A percentile compares a stretch with the other conserved stretches of the same genome.
These are phyloP conservation scores for Porites lutea DNA, from an alignment of 64 coral and sea anemone genomes.

Conservation along the genomic window DNA sequence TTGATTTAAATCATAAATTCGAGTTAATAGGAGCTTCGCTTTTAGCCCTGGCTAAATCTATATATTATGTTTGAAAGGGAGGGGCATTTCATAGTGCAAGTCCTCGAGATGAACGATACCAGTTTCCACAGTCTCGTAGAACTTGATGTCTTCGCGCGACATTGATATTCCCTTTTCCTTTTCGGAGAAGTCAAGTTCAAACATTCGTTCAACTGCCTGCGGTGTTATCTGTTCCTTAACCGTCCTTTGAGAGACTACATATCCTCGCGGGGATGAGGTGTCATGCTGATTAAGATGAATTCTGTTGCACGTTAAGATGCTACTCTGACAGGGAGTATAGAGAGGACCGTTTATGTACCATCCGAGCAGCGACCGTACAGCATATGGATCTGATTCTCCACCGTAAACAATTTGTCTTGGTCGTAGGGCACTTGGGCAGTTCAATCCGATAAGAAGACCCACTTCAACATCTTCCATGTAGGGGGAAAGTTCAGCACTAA, in stretches of 20 bases:
- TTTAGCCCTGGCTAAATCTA: too few relatives aligned
- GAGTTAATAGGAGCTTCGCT: too few relatives aligned
- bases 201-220: conserved; percentile 49
- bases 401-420: conserved; percentile 68
- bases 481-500: neutral
- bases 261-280: neutral
- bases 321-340: neutral
- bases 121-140: conserved; percentile 45
- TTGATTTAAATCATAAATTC: too few relatives aligned
- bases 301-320: neutral
- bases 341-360: conserved; percentile 70
- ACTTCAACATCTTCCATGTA: conserved; percentile 74
- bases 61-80: conserved; percentile 69
- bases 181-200: conserved; percentile 71
- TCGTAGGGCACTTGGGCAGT: conserved; percentile 65
- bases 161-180: conserved; percentile 30
- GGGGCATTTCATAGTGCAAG: conserved; percentile 67
- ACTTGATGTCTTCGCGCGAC: conserved; percentile 35
- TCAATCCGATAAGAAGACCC: conserved; percentile 75
- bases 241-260: neutral
- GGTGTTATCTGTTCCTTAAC: conserved; percentile 49
- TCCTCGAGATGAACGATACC: conserved; percentile 47
- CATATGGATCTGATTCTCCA: conserved; percentile 51
- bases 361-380: conserved; percentile 57
- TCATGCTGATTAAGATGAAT: neutral